Evolutionary conservation across 2,113 vertebrate species (phyloP), one percentile per base, ranked within the genome.

Genomic region (Picathartes gymnocephalus): DNA sequence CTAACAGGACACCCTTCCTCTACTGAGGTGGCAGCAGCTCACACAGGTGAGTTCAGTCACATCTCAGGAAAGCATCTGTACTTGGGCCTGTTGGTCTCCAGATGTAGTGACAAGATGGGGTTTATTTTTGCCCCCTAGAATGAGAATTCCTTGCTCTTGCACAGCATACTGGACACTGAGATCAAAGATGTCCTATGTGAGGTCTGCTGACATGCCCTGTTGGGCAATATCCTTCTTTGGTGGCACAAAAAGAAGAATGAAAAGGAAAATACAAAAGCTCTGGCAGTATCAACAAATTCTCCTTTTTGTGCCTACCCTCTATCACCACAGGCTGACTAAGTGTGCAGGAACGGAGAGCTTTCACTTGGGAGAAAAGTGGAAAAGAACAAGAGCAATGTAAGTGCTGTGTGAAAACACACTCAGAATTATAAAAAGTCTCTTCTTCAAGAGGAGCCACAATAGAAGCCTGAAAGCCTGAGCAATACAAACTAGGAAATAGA

Each of bases 401-500:
- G 96, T 60, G 33, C 58, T 8, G 13, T 48, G 51, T 86, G 86
- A 86, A 94, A 80, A 81, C 92, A 84, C 51, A 57, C 42, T 44
- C 66, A 72, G 86, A 95, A 93, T 88, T 71, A 77, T 62, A 92
- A 93, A 58, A 92, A 74, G 37, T 68, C 44, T 83, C 35, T 64
- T 28, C 65, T 68, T 82, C 44, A 83, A 57, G 35, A 72, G 31
- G 6, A 86, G 28, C 15, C 30, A 66, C 72, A 81, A 62, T 42
- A 82, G 60, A 57, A 86, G 9, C 21, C 54, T 88, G 70, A 81
- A 93, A 94, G n/a, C 37, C 60, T 73, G 70, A 77, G 62, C 77
- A 93, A 54, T 69, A 54, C 71, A 57, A 95, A 81, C n/a, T 31
- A 79, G 87, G 82, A 97, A 95, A 96, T 72, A 94, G 92, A 94